Percentiles rank a stretch among this genome's conserved stretches.
These are phyloP conservation scores for Lamprotornis superbus DNA, from an alignment of 2,113 vertebrate species.

Conservation along the genomic window DNA sequence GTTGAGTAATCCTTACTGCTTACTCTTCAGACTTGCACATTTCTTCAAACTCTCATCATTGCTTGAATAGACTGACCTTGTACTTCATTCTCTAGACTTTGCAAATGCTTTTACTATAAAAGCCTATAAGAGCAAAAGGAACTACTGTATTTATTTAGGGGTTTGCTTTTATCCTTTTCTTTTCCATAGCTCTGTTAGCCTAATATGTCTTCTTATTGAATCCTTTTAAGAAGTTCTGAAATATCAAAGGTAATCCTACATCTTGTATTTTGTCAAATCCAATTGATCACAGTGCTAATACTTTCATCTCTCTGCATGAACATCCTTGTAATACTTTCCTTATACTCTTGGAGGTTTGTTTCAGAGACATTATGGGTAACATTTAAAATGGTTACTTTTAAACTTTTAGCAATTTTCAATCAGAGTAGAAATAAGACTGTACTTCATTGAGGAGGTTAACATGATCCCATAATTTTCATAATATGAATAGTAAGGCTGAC, in stretches of 20 bases:
- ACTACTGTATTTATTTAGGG: not conserved
- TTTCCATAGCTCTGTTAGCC: not conserved
- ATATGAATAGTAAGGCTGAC: not conserved
- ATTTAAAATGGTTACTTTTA: not conserved
- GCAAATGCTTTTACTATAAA: not conserved
- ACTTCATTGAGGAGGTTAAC: not conserved
- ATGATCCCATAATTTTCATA: not conserved
- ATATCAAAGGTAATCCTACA: not conserved
- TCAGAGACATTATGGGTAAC: not conserved
- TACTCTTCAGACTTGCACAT: not conserved
- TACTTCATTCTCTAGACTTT: not conserved
- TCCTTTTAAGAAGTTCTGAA: not conserved
- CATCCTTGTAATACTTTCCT: not conserved
- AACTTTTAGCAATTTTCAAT: not conserved
- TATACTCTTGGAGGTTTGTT: not conserved
- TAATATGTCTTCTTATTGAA: not conserved
- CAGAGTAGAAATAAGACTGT: not conserved
- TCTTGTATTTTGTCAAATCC: not conserved
- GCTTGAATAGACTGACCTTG: not conserved
- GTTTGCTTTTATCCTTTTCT: not conserved
- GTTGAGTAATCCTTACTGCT: not conserved
- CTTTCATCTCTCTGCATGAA: not conserved
- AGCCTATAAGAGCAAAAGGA: not conserved
- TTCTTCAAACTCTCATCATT: accelerated
- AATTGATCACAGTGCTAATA: not conserved